Evolutionary conservation across 2,888 invertebrate genomes (phyloP).

Genomic region (Chloroclysta siterata): DNA sequence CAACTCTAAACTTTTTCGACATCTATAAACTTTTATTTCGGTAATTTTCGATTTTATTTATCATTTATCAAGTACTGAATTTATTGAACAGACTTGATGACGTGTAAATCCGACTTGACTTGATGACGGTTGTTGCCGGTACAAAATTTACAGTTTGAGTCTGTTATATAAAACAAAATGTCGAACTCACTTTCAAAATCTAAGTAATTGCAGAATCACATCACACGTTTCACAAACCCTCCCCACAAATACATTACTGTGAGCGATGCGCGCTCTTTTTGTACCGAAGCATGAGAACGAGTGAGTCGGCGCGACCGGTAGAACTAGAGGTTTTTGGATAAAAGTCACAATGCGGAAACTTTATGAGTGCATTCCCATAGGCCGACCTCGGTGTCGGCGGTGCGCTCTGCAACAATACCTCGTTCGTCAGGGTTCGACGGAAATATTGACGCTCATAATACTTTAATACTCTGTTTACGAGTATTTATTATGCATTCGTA

Average conservation of each 20-base stretch:
- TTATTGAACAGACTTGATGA: too few species aligned
- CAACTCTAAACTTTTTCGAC: too few species aligned
- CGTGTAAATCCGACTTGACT: too few species aligned
- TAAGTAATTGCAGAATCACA: constrained; percentile 31
- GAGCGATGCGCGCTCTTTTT: constrained; percentile 52
- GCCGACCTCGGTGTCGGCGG: constrained; percentile 51
- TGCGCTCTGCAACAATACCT: constrained; percentile 66
- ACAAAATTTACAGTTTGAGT: too few species aligned
- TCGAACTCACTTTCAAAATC: constrained; percentile 32
- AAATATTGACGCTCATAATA: constrained; percentile 58
- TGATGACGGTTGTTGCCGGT: too few species aligned
- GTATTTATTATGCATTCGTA: constrained; percentile 44
- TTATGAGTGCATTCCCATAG: constrained; percentile 74
- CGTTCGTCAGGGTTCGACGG: constrained; percentile 78
- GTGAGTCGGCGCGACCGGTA: constrained; percentile 44
- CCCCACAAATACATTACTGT: constrained; percentile 52
- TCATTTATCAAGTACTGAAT: too few species aligned
- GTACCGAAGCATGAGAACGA: constrained; percentile 56
- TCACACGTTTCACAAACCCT: constrained; percentile 38
- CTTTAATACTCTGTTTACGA: constrained; percentile 41
- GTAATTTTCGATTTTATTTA: too few species aligned
- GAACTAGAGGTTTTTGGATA: constrained; percentile 61
- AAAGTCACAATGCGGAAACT: constrained; percentile 73
- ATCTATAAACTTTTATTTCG: too few species aligned
- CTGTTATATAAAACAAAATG: too few species aligned